Base-by-base conservation (phyloP, 2,888 invertebrate genomes). In the Orthosia gracilis region DNA sequence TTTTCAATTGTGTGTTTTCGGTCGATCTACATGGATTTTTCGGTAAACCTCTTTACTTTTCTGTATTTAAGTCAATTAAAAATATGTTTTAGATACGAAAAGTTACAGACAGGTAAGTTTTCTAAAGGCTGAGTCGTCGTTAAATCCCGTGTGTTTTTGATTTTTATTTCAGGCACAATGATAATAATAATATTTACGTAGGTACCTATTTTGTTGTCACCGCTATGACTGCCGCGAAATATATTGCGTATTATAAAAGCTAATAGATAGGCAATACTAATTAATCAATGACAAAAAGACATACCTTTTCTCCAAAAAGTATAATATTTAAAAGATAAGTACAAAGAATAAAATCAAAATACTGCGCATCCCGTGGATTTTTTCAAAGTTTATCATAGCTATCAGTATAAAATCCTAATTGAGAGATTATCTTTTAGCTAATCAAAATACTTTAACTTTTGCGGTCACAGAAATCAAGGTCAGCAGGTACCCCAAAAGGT, bases 31-130 rank as follows among this genome's bases (percentile, higher is more conserved):
- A 69, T 49, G 52, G 52, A 69, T 64, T 54, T 31, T 49, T n/a
- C n/a, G 15, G n/a, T 3, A 13, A 23, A 7, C 9, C 7, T 40
- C 3, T 21, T 40, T 9, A 26, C 4, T 15, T 55, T 26, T 40
- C 11, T 17, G 2, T 40, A 1, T 45, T 49, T 45, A 7, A 13
- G 31, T n/a, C 40, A 23, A 0, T 45, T 62, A 62, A 13, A 31
- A 18, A 31, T 40, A 7, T 47, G 31, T 0, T 55, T 50, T 23
- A 5, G 3, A 0, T 2, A n/a, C 17, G 0, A 47, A 47, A 26
- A 26, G 47, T 21, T 26, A 12, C 2, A 21, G 26, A 23, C 13
- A 45, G 57, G 52, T 78, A 63, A 78, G 72, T 63, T 45, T 49
- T 18, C 3, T 7, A 23, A 55, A 65, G 55, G 13, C 55, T 69